Evolutionary conservation across 2,113 vertebrate genomes (phyloP).

Genomic region (Gymnobelideus leadbeateri): DNA sequence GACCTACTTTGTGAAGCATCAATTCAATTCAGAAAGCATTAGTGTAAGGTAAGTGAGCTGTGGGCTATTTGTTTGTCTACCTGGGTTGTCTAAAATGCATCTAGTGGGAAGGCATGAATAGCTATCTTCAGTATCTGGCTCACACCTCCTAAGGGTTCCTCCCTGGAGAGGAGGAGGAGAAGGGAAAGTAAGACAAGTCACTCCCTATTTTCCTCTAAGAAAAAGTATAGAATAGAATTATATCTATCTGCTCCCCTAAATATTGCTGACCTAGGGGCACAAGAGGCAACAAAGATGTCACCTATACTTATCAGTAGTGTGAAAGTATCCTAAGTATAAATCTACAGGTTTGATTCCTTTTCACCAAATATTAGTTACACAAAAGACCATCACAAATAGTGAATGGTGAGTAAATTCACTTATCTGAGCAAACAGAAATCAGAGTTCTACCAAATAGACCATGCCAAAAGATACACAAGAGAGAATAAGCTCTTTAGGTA

Average conservation of each 20-base stretch:
- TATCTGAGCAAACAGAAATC: not conserved
- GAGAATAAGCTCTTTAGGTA: not conserved
- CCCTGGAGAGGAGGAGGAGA: not conserved
- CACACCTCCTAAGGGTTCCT: not conserved
- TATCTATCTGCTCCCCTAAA: not conserved
- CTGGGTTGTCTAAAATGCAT: not conserved
- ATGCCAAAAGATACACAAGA: not conserved
- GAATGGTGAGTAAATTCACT: not conserved
- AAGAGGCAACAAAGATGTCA: not conserved
- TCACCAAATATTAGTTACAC: not conserved
- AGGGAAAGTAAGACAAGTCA: not conserved
- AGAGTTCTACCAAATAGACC: not conserved
- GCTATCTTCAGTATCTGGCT: not conserved
- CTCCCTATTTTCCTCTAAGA: not conserved
- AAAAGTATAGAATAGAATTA: not conserved
- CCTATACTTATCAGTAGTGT: not conserved
- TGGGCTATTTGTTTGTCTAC: not conserved
- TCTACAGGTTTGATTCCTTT: not conserved
- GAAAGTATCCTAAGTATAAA: not conserved
- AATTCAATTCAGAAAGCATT: not conserved
- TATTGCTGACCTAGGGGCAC: not conserved
- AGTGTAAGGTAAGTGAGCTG: not conserved
- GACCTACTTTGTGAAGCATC: not conserved
- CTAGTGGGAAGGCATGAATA: not conserved
- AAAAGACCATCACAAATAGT: not conserved